Conservation (phyloP, 2,888 invertebrate genomes). For the Gymnosoma rotundatum region DNA sequence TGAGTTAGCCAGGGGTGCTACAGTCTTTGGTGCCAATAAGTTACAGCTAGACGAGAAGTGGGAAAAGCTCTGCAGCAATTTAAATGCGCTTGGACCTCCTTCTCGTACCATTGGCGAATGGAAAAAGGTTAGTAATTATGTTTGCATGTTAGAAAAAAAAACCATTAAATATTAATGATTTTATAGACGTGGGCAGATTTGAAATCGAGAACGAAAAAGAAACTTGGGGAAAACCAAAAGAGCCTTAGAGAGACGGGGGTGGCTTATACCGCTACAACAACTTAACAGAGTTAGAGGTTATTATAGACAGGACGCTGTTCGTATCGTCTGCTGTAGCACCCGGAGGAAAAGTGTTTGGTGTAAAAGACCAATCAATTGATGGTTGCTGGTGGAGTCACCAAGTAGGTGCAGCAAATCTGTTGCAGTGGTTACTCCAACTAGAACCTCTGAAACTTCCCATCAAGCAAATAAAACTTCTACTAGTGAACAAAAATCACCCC, state of each 20-base stretch:
- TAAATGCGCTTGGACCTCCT: constrained; percentile 20
- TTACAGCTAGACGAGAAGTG: constrained; percentile 19
- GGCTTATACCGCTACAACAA: not conserved
- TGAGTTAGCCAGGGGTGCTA: constrained; percentile 4
- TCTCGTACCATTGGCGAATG: constrained; percentile 20
- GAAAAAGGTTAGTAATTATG: constrained; percentile 27
- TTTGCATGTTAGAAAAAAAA: not conserved
- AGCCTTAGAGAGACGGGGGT: not conserved
- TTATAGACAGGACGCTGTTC: constrained; percentile 18
- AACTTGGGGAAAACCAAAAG: constrained; percentile 5
- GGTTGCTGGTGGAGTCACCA: constrained; percentile 5
- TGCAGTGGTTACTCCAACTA: not conserved
- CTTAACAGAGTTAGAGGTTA: not conserved
- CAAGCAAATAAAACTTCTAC: too few species aligned
- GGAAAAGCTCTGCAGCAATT: not conserved
- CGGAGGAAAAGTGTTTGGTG: not conserved
- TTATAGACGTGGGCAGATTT: constrained; percentile 16
- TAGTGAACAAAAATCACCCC: too few species aligned
- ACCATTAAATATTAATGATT: not conserved
- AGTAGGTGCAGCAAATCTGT: not conserved
- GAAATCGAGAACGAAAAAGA: constrained; percentile 22
- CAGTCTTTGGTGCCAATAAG: constrained; percentile 25
- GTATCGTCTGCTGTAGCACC: constrained; percentile 10
- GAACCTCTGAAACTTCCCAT: too few species aligned
- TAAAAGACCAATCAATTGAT: not conserved